These are phyloP conservation scores for Neosalanx taihuensis DNA, from an alignment of 2,797 vertebrate species.

Conservation along the genomic window DNA sequence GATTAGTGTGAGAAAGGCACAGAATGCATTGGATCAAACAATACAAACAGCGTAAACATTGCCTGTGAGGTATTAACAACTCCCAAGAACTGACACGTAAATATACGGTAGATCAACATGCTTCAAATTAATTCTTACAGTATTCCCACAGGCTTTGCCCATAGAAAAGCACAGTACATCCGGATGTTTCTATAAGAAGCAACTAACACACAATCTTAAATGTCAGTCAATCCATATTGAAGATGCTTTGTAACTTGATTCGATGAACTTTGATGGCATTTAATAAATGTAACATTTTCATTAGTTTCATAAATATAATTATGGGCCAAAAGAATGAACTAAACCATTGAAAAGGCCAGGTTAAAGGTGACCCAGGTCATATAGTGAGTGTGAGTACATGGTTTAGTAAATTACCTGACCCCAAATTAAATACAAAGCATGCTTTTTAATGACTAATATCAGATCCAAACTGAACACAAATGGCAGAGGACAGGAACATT, in stretches of 20 bases:
- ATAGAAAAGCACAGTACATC: no score
- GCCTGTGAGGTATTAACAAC: conserved; percentile 11
- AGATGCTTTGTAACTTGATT: no score
- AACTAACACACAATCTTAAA: neutral
- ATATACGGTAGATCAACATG: conserved; percentile 44
- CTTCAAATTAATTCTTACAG: conserved; percentile 31
- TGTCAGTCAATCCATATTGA: conserved; percentile 1
- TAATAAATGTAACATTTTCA: no score
- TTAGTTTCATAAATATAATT: no score
- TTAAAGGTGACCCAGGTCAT: neutral
- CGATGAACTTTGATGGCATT: no score
- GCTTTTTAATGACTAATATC: no score
- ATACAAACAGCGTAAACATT: conserved; percentile 21
- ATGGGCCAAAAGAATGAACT: no score
- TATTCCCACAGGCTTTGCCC: neutral
- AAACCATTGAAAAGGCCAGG: conserved; percentile 4
- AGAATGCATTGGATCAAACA: conserved; percentile 29
- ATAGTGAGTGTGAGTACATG: neutral
- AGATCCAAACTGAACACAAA: neutral
- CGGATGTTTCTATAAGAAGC: no score
- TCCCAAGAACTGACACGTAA: conserved; percentile 47
- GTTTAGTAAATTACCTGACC: neutral
- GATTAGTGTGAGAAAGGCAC: conserved; percentile 22
- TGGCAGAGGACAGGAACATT: neutral
- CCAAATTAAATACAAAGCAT: neutral